Base-by-base conservation (phyloP, 2,888 invertebrate species). In the Iselma pallidipennis region DNA sequence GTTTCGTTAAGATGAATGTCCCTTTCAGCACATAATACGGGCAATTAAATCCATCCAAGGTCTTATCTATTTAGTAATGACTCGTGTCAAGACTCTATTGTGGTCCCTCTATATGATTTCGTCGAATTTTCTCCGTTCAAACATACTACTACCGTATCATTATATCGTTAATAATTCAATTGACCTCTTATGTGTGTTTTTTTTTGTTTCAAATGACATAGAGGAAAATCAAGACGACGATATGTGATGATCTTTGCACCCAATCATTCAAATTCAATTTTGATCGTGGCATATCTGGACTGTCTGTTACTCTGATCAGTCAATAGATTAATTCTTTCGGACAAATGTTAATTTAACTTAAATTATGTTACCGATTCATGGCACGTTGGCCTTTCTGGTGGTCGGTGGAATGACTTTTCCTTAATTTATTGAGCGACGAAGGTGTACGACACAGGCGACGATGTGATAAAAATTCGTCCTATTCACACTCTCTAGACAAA, bases 161-260 rank as follows among this genome's bases (percentile, higher is more conserved):
- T 42, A 10, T 33, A 55, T 59, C 58, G 52, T 45, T 51, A 61
- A 55, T 63, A 63, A 67, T 63, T 65, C 49, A 67, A 67, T 65
- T 67, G 66, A 67, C 66, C 66, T 60, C 61, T 57, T 57, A 37
- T 50, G 58, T 56, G 55, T 42, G 48, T n/a, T n/a, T n/a, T n/a
- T n/a, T n/a, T 19, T 37, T 37, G 14, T 37, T 37, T 37, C 14
- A 16, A 9, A 37, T n/a, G n/a, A n/a, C n/a, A n/a, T n/a, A n/a
- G n/a, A 6, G 2, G 16, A 37, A 37, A 37, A 19, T 37, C 2
- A 16, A 37, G 37, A 37, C 16, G 2, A 16, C 1, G 37, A 37
- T 37, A 19, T n/a, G n/a, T n/a, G n/a, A 16, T 55, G 66, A 65
- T 65, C 66, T 61, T 61, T 63, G 60, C 59, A 51, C 65, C 53